Evolutionary conservation across 2,797 vertebrate species (phyloP).

Genomic region (Urosaurus nigricauda): DNA sequence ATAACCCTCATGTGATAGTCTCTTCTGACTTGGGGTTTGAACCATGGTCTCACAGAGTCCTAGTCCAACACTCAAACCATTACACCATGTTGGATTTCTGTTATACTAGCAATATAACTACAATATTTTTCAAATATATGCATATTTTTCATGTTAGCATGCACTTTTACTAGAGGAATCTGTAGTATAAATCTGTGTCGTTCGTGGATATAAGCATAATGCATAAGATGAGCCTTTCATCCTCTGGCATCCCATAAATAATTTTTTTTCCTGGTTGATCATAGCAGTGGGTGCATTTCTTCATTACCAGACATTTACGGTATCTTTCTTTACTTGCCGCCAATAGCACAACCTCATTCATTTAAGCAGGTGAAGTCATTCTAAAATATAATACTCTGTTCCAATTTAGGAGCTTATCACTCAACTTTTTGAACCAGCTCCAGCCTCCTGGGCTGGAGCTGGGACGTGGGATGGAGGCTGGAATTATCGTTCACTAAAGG

Average conservation of each 20-base stretch:
- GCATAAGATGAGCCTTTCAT: constrained; percentile 8
- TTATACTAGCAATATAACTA: neutral
- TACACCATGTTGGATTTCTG: too few species aligned
- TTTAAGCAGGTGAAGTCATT: constrained; percentile 43
- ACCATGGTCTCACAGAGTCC: too few species aligned
- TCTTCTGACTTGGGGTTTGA: too few species aligned
- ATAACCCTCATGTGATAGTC: too few species aligned
- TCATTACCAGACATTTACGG: constrained; percentile 39
- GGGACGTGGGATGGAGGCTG: too few species aligned
- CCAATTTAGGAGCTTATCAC: neutral
- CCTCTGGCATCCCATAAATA: constrained; percentile 23
- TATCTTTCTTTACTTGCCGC: constrained; percentile 7
- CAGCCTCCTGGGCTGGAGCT: too few species aligned
- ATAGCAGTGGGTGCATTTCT: constrained; percentile 6
- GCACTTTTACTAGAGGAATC: neutral
- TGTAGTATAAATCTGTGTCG: neutral
- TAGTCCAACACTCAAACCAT: too few species aligned
- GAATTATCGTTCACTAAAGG: too few species aligned
- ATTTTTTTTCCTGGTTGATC: neutral
- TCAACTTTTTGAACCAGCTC: too few species aligned
- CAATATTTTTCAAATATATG: neutral
- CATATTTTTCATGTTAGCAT: neutral
- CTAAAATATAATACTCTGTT: neutral
- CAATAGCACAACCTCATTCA: neutral
- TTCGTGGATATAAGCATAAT: fast-evolving